Conservation (phyloP, 2,888 invertebrate genomes). For the Archaeoteleia sp. region DNA sequence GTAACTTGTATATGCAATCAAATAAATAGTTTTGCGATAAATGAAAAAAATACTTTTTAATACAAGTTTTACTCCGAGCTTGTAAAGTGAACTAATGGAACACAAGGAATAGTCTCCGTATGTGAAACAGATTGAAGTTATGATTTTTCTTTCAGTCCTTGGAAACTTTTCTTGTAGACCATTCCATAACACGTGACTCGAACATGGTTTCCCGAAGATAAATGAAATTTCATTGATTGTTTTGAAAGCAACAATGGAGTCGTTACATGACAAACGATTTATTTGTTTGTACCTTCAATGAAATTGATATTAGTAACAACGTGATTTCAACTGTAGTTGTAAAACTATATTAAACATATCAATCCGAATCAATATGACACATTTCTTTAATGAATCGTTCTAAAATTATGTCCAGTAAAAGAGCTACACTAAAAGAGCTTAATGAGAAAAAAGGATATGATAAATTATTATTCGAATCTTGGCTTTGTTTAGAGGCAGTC, state of each 20-base stretch:
- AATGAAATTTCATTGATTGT: conserved; percentile 33
- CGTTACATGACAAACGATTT: no score
- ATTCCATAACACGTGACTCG: conserved; percentile 12
- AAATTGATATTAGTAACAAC: no score
- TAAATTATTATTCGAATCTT: conserved; percentile 1
- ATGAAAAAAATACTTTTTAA: neutral
- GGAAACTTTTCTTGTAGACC: conserved; percentile 17
- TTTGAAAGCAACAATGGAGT: no score
- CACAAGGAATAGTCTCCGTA: neutral
- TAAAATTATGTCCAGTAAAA: neutral
- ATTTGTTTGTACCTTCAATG: no score
- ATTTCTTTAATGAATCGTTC: neutral
- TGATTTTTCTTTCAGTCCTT: conserved; percentile 9
- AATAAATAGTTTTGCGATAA: no score
- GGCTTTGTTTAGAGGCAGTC: conserved; percentile 22
- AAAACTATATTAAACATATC: no score
- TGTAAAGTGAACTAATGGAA: neutral
- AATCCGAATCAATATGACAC: neutral
- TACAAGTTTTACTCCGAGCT: neutral
- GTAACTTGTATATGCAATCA: no score
- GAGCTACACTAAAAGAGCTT: neutral
- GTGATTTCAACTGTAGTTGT: no score
- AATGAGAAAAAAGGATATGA: conserved; percentile 9
- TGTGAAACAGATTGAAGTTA: conserved; percentile 2
- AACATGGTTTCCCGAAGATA: conserved; percentile 7